These are phyloP conservation scores for Sinella curviseta DNA, from an alignment of 1,140 invertebrate species.

Conservation along the genomic window DNA sequence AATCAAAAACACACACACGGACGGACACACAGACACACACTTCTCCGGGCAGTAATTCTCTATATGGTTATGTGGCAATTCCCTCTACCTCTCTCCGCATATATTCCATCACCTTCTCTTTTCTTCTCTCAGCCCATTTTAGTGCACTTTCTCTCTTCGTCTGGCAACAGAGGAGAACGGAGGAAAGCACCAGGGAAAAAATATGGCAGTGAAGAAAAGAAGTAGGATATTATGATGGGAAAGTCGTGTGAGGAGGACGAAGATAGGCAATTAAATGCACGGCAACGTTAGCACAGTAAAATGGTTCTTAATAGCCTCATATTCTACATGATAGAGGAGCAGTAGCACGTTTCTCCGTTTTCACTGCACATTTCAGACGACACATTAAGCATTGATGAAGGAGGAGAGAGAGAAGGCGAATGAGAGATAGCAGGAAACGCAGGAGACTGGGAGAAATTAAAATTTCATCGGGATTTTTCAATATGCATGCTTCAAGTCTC, in stretches of 20 bases:
- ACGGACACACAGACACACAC: too few relatives aligned
- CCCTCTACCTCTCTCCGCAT: too few relatives aligned
- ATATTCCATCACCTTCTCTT: too few relatives aligned
- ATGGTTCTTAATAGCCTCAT: not conserved
- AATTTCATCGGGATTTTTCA: not conserved
- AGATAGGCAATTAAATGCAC: constrained; percentile 13
- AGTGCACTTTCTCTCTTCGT: too few relatives aligned
- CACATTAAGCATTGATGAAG: not conserved
- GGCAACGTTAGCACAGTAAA: not conserved
- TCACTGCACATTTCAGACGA: not conserved
- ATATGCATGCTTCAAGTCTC: not conserved
- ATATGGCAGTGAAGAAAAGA: not conserved
- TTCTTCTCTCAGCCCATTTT: not conserved
- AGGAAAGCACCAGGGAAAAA: too few relatives aligned
- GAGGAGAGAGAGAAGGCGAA: not conserved
- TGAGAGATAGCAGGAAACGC: not conserved
- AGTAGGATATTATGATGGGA: not conserved
- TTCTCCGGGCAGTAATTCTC: too few relatives aligned
- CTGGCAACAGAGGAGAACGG: too few relatives aligned
- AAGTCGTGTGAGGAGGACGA: not conserved
- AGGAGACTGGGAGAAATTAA: not conserved
- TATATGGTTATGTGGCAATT: too few relatives aligned
- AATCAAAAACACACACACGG: not conserved
- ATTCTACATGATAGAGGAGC: too few relatives aligned
- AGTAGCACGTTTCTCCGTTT: not conserved